Base-by-base conservation (phyloP, 2,797 vertebrate genomes). In the Etheostoma perlongum region DNA sequence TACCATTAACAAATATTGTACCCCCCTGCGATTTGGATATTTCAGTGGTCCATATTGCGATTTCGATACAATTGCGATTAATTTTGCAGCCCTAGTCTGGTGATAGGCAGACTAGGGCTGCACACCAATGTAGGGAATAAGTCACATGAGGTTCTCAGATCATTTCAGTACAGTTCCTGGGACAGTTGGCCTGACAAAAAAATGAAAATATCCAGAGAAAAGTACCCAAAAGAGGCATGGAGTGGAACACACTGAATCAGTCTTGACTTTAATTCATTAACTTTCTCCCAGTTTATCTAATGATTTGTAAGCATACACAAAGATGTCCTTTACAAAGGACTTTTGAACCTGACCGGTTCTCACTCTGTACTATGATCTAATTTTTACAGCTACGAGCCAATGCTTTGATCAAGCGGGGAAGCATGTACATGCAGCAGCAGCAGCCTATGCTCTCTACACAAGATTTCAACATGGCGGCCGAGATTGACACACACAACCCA, bases 371-470 rank as follows among this genome's bases (percentile, higher is more conserved):
- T 60, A 0, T 13, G 4, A 3, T 46, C 12, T 44, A 0, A 2
- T 27, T n/a, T 40, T 46, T 33, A 0, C 88, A 99, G 98, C 95
- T 99, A 60, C 95, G 95, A 85, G 98, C 98, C 78, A 99, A 99
- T 40, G 98, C 98, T 25, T 91, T 99, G 67, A 99, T 99, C 91
- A 99, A 99, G 79, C 96, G 98, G 53, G 98, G 98, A 21, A 99
- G 98, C 83, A 99, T 99, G 98, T 96, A 96, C 89, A 99, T 99
- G 98, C 98, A 99, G 81, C 98, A 99, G 90, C 98, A 99, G 94
- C 97, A 97, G 67, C 97, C 98, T 0, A 18, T 94, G 80, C 90
- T 97, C 30, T 99, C 98, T 4, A 99, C 98, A 11, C 96, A 98
- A 81, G 98, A 99, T 63, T 99, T 99, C 70, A 98, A 99, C 93